phyloP scores from a whole-genome alignment of 1,140 invertebrate species.

The Eciton burchellii region DNA sequence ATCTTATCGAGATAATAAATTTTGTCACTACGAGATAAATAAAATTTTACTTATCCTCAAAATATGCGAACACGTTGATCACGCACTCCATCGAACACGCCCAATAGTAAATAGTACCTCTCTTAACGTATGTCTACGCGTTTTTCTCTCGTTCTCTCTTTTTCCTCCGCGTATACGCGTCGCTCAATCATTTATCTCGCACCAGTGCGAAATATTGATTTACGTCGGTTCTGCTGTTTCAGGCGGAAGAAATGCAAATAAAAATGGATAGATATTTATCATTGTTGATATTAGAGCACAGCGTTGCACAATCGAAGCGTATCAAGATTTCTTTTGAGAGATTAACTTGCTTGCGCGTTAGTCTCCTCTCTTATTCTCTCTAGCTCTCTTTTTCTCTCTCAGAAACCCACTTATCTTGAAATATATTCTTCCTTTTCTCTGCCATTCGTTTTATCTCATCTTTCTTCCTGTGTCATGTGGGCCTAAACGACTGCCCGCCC shows the following conservation, averaged over 20 bases:
- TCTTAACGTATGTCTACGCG: slow-evolving; percentile 67
- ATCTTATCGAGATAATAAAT: slow-evolving; percentile 78
- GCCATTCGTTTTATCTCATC: slow-evolving; percentile 59
- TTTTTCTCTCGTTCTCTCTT: slow-evolving; percentile 14
- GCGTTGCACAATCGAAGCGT: slow-evolving; percentile 80
- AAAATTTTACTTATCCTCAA: slow-evolving; percentile 75
- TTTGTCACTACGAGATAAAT: slow-evolving; percentile 82
- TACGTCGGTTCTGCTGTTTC: slow-evolving; percentile 65
- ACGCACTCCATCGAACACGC: slow-evolving; percentile 22
- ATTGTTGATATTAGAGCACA: slow-evolving; percentile 80
- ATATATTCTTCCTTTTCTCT: slow-evolving; percentile 58
- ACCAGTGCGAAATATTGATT: slow-evolving; percentile 82
- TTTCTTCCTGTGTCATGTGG: slow-evolving; percentile 74
- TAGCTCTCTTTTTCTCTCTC: slow-evolving; percentile 58
- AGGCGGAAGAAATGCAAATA: slow-evolving; percentile 63
- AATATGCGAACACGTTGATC: slow-evolving; percentile 65
- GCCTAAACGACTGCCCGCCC: slow-evolving; percentile 75
- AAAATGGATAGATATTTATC: slow-evolving; percentile 70
- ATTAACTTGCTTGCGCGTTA: slow-evolving; percentile 62
- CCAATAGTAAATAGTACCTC: slow-evolving; percentile 78
- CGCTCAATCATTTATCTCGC: slow-evolving; percentile 74
- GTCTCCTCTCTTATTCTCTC: slow-evolving; percentile 43
- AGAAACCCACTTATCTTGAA: slow-evolving; percentile 50
- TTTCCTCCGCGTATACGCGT: slow-evolving; percentile 59
- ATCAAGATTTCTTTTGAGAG: slow-evolving; percentile 73